A percentile compares a stretch with the other conserved stretches of the same genome.
Conservation (phyloP, 2,888 invertebrate genomes). For the Erannis defoliaria region DNA sequence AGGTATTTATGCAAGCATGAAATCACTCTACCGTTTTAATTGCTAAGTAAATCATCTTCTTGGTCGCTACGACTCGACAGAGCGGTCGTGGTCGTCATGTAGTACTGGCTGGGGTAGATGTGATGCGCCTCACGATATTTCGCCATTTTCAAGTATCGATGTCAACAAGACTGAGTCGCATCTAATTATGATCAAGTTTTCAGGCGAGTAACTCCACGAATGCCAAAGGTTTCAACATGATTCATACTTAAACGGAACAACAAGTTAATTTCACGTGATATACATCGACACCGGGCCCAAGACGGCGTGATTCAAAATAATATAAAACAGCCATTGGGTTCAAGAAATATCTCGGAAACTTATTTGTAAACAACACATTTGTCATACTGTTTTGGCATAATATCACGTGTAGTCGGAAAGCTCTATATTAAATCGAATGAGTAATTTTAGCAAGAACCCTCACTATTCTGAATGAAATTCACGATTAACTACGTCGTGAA, state of each 20-base stretch:
- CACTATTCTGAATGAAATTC: slow-evolving; percentile 9
- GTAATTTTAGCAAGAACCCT: slow-evolving; percentile 4
- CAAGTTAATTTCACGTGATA: too few relatives aligned
- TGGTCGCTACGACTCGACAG: too few relatives aligned
- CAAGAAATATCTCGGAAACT: slow-evolving; percentile 16
- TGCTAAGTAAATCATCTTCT: too few relatives aligned
- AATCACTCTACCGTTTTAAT: slow-evolving; percentile 12
- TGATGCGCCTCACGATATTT: too few relatives aligned
- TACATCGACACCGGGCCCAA: background rate
- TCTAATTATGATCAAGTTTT: too few relatives aligned
- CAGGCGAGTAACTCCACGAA: too few relatives aligned
- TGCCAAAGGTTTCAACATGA: too few relatives aligned
- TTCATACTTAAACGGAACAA: too few relatives aligned
- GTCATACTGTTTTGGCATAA: slow-evolving; percentile 30
- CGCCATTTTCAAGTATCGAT: too few relatives aligned
- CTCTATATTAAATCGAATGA: slow-evolving; percentile 15
- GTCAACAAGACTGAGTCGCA: too few relatives aligned
- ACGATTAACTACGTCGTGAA: background rate
- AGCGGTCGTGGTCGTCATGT: too few relatives aligned
- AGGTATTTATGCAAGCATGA: slow-evolving; percentile 40
- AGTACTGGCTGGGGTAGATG: too few relatives aligned
- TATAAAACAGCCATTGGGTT: slow-evolving; percentile 11
- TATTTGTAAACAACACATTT: slow-evolving; percentile 26
- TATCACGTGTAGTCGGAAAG: slow-evolving; percentile 7
- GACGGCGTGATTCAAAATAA: background rate